Percentiles rank a stretch among this genome's conserved stretches.
These are phyloP conservation scores for Actinostola sp. DNA, from an alignment of 92 coral and sea anemone genomes.

Conservation along the genomic window DNA sequence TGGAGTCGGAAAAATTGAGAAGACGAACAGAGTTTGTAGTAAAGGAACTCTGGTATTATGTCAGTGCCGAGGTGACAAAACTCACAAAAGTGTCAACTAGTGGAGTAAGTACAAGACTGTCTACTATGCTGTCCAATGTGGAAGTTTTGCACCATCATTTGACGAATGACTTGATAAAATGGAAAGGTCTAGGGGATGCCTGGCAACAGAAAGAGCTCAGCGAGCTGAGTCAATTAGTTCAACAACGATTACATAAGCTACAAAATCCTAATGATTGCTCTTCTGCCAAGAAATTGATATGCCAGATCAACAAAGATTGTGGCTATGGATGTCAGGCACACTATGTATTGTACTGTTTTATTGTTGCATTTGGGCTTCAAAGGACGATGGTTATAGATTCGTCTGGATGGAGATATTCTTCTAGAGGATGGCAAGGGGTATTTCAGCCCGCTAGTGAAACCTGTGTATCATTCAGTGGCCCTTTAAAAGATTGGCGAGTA, in stretches of 20 bases:
- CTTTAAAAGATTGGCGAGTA: constrained; percentile 57
- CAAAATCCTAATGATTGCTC: constrained; percentile 91
- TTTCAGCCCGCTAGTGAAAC: constrained; percentile 85
- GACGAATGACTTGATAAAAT: constrained; percentile 66
- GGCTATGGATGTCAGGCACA: constrained; percentile 98
- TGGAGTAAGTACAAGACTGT: constrained; percentile 41
- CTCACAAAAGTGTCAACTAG: constrained; percentile 45
- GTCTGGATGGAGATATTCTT: constrained; percentile 88
- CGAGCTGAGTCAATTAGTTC: constrained; percentile 76
- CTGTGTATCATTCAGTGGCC: constrained; percentile 62
- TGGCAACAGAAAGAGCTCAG: constrained; percentile 74
- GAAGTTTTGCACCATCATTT: constrained; percentile 82
- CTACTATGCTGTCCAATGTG: constrained; percentile 61
- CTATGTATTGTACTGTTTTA: constrained; percentile 87
- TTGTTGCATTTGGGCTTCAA: constrained; percentile 83
- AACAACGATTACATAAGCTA: constrained; percentile 66
- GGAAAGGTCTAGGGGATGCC: constrained; percentile 58
- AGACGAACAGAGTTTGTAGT: constrained; percentile 81
- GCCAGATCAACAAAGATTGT: constrained; percentile 93
- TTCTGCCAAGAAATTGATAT: constrained; percentile 84
- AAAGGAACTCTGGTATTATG: constrained; percentile 86
- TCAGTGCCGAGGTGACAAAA: constrained; percentile 86
- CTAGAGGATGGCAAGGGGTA: constrained; percentile 85
- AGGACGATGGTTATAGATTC: constrained; percentile 89
- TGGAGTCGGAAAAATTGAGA: constrained; percentile 51